Percentiles rank a stretch among this genome's conserved stretches.
Evolutionary conservation across 2,797 vertebrate species (phyloP).

Genomic region (Rhinella marina): DNA sequence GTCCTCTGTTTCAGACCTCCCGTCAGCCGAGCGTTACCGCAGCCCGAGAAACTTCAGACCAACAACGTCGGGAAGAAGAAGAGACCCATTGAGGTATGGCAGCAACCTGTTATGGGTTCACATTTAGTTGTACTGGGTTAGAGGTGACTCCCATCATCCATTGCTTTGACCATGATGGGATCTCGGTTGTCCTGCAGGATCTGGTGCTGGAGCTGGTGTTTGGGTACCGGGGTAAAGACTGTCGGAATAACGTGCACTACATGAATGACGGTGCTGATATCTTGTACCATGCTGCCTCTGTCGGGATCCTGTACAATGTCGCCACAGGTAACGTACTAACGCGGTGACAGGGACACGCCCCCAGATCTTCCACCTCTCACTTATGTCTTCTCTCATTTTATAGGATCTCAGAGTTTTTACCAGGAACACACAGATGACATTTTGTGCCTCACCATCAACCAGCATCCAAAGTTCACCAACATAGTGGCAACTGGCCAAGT

Average conservation of each 20-base stretch:
- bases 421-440: constrained; percentile 98
- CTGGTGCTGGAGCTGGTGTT: constrained; percentile 94
- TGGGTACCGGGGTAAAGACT: constrained; percentile 97
- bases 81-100: constrained; percentile 91
- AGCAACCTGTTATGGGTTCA: background rate
- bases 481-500: constrained; percentile 99
- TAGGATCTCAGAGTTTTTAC: constrained; percentile 98
- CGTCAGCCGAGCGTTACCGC: constrained; percentile 94
- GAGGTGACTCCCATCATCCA: background rate
- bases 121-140: background rate
- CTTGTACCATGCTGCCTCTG: constrained; percentile 95
- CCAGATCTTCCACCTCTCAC: background rate
- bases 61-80: constrained; percentile 99
- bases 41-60: constrained; percentile 96
- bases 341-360: background rate
- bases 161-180: background rate
- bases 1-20: constrained; percentile 92
- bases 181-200: constrained; percentile 77
- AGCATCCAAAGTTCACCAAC: constrained; percentile 98
- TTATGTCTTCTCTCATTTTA: constrained; percentile 28
- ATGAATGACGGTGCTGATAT: constrained; percentile 97
- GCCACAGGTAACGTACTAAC: constrained; percentile 83
- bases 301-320: constrained; percentile 93
- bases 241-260: constrained; percentile 98
- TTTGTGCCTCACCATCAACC: constrained; percentile 99